A percentile compares a stretch with the other conserved stretches of the same genome.
Conservation (phyloP, 1,140 invertebrate species). For the Ridgeia piscesae region DNA sequence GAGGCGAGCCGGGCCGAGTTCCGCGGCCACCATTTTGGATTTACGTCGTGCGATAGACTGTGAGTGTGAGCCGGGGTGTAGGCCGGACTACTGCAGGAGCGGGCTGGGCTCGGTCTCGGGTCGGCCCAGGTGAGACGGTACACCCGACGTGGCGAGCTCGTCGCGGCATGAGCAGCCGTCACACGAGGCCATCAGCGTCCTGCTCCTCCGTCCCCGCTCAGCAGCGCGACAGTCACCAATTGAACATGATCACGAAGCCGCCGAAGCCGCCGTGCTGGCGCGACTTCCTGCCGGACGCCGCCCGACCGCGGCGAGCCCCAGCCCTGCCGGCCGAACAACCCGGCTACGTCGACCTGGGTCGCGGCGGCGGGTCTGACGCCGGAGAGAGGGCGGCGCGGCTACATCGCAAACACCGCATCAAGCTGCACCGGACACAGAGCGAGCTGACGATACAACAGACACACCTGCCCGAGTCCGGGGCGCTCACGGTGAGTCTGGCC, state of each 20-base stretch:
- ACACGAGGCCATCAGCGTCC: conserved; percentile 7
- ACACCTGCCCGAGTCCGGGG: conserved; percentile 43
- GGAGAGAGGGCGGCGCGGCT: background rate
- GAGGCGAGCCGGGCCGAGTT: background rate
- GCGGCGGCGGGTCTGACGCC: background rate
- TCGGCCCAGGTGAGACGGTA: background rate
- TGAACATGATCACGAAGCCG: conserved; percentile 31
- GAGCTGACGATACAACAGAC: conserved; percentile 44
- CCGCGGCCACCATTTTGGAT: background rate
- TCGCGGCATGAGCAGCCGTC: background rate
- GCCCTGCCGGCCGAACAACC: conserved; percentile 11
- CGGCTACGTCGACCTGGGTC: background rate
- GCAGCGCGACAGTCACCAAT: conserved; percentile 30
- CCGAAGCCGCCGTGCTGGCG: conserved; percentile 41
- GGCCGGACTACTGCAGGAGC: background rate
- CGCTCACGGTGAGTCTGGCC: conserved; percentile 41
- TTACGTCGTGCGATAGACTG: background rate
- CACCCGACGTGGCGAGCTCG: background rate
- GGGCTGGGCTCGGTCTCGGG: no score
- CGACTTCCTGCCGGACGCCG: conserved; percentile 34
- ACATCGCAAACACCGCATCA: conserved; percentile 36
- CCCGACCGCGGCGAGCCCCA: background rate
- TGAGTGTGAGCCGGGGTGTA: background rate
- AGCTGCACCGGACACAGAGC: conserved; percentile 48
- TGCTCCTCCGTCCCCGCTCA: conserved; percentile 23